Evolutionary conservation across 1,140 invertebrate genomes (phyloP), one percentile per base, ranked within the genome.

Genomic region (Liolophura sinensis): DNA sequence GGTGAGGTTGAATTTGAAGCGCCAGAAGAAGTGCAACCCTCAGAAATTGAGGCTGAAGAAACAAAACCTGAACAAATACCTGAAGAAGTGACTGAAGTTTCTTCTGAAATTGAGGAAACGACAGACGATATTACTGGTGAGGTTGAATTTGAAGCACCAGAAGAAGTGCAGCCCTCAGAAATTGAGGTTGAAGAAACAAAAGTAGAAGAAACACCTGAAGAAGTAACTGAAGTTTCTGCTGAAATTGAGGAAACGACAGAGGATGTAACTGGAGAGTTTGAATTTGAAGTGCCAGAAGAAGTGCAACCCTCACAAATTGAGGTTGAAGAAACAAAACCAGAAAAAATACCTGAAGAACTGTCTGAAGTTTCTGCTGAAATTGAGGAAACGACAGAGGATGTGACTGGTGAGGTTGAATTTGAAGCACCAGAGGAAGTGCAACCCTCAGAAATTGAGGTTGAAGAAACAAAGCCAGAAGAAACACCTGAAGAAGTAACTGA

Each of bases 21-120:
- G 6, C 25, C n/a, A 22, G 46, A 57, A 15, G 24, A 68, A 63
- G 18, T 24, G 25, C 20, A n/a, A 6, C 20, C 22, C 12, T 52
- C 46, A 58, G 66, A 67, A 57, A 24, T 52, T 20, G 9, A n/a
- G 25, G 16, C 40, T 24, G 62, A 60, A 60, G 62, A 64, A 25
- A 58, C 27, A 50, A 24, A 20, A 16, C 20, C 18, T 22, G 52
- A 69, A 47, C 0, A n/a, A 16, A 59, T 1, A 31, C 12, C 60
- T 58, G 55, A 62, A 49, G 63, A 50, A 31, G 52, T 12, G 47
- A 50, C 27, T 7, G 24, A 20, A 58, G 25, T 48, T 52, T 27
- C n/a, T 62, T 56, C 22, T 24, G 48, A 24, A 50, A 25, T 64
- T 24, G n/a, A 58, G n/a, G 27, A 31, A 58, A 58, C 27, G 7